Percentiles rank a stretch among this genome's conserved stretches.
These are phyloP conservation scores for Sarcoramphus papa DNA, from an alignment of 2,797 vertebrate species.

Conservation along the genomic window DNA sequence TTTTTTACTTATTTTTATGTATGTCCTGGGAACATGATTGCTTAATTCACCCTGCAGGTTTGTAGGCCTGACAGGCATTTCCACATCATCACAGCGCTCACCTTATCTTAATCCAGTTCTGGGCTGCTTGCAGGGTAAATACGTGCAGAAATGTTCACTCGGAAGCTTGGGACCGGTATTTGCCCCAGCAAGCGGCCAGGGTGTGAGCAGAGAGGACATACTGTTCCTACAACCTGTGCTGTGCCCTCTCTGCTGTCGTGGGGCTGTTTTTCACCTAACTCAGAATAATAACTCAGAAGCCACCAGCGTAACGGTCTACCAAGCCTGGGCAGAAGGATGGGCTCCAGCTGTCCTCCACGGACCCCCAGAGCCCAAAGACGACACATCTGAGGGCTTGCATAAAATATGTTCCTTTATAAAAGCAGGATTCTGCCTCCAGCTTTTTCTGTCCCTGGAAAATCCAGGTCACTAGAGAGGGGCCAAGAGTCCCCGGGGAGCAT, in stretches of 20 bases:
- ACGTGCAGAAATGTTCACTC: background rate
- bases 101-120: constrained; percentile 16
- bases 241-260: background rate
- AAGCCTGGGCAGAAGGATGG: background rate
- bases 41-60: constrained; percentile 47
- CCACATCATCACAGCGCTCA: background rate
- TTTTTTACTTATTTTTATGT: constrained; percentile 60
- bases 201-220: background rate
- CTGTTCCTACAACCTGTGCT: background rate
- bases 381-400: background rate
- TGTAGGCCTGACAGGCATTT: constrained; percentile 8
- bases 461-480: background rate
- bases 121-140: constrained; percentile 25
- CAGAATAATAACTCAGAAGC: background rate
- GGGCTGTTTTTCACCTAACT: background rate
- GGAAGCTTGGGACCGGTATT: background rate
- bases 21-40: constrained; percentile 54
- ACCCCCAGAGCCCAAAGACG: background rate
- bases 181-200: background rate
- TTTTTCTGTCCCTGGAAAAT: background rate
- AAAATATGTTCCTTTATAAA: background rate
- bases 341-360: background rate
- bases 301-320: fast-evolving
- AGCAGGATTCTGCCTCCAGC: background rate
- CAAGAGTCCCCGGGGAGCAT: background rate